A percentile compares a stretch with the other conserved stretches of the same genome.
phyloP scores from a whole-genome alignment of 1,140 invertebrate species.

The Ditylenchus dipsaci region DNA sequence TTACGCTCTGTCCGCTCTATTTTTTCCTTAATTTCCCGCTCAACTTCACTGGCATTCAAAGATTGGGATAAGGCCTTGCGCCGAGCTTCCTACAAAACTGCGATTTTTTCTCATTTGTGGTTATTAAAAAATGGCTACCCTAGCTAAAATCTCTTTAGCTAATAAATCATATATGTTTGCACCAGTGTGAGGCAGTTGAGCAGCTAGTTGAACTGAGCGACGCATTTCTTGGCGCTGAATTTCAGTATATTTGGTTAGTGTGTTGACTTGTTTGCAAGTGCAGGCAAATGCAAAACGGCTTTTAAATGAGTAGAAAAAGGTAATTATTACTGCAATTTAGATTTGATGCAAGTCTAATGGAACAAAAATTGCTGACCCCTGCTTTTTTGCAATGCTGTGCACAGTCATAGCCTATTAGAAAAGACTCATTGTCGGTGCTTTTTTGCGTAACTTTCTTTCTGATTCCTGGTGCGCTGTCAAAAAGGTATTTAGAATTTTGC shows the following conservation, averaged over 20 bases:
- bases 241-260: slow-evolving; percentile 16
- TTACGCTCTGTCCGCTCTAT: slow-evolving; percentile 15
- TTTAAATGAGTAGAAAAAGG: too few species aligned
- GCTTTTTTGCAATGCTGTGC: too few species aligned
- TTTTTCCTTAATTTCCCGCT: slow-evolving; percentile 27
- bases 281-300: too few species aligned
- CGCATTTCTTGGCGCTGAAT: slow-evolving; percentile 73
- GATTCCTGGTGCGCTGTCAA: too few species aligned
- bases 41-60: slow-evolving; percentile 45
- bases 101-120: slow-evolving; percentile 30
- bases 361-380: too few species aligned
- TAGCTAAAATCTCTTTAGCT: slow-evolving; percentile 78
- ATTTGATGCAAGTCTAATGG: too few species aligned
- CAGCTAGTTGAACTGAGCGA: slow-evolving; percentile 76
- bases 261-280: too few species aligned
- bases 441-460: too few species aligned
- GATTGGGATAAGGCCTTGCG: slow-evolving; percentile 35
- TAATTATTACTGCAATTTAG: too few species aligned
- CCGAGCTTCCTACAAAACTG: slow-evolving; percentile 46
- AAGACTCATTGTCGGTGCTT: too few species aligned
- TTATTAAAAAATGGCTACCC: slow-evolving; percentile 61
- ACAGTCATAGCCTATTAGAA: too few species aligned
- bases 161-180: slow-evolving; percentile 83
- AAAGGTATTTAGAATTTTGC: too few species aligned
- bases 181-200: slow-evolving; percentile 82